Conservation (phyloP, 2,113 vertebrate genomes). For the Fregata magnificens region DNA sequence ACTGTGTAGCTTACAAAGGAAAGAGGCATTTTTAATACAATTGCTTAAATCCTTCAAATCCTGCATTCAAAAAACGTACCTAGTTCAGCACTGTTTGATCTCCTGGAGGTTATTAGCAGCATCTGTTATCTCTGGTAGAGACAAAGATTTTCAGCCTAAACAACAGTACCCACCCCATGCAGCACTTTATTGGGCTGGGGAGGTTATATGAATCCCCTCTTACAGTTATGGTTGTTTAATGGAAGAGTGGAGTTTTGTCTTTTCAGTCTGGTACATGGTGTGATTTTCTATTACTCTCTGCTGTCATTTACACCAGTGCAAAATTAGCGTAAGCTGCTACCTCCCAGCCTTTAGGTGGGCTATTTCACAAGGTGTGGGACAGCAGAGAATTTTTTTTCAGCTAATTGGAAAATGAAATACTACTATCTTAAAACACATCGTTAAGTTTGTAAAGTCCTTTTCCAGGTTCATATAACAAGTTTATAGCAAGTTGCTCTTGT, state of each 20-base stretch:
- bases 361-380: background rate
- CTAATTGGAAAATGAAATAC: background rate
- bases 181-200: background rate
- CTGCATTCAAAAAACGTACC: background rate
- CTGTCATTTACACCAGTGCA: background rate
- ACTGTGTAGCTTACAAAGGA: background rate
- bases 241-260: background rate
- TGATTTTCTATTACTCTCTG: background rate
- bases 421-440: background rate
- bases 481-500: background rate
- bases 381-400: background rate
- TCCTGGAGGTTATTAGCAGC: background rate
- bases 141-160: background rate
- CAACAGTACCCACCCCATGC: background rate
- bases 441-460: constrained; percentile 9
- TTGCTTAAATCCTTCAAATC: background rate
- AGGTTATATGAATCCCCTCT: background rate
- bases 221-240: background rate
- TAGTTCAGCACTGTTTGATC: background rate
- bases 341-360: background rate
- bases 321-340: background rate
- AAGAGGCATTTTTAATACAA: background rate
- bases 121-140: background rate
- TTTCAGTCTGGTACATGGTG: background rate
- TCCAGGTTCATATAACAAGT: background rate